These are phyloP conservation scores for Nasonia longicornis DNA, from an alignment of 1,140 invertebrate species.

Conservation along the genomic window DNA sequence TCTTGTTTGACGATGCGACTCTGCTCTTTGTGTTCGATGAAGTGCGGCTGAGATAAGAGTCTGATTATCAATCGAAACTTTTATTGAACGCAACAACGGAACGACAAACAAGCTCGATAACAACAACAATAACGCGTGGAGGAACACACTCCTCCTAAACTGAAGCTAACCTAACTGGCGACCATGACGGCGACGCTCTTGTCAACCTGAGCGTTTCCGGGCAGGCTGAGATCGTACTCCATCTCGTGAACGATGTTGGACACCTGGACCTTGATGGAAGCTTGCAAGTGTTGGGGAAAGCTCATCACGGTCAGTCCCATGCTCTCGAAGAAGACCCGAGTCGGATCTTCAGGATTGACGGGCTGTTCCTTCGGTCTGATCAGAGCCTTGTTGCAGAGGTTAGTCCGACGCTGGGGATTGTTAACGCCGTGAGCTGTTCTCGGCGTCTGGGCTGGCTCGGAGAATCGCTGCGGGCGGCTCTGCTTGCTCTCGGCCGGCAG, in stretches of 20 bases:
- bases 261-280: conserved; percentile 51
- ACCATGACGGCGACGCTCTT: background rate
- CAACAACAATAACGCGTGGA: too few species aligned
- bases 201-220: conserved; percentile 1
- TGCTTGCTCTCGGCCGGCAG: background rate
- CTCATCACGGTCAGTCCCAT: conserved; percentile 53
- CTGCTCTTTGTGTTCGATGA: too few species aligned
- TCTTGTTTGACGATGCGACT: background rate
- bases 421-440: background rate
- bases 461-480: background rate
- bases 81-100: too few species aligned
- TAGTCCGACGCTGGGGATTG: background rate
- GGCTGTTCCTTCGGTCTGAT: background rate
- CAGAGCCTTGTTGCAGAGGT: background rate
- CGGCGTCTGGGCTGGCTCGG: background rate
- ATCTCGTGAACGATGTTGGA: conserved; percentile 52
- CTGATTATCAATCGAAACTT: too few species aligned
- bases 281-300: conserved; percentile 53
- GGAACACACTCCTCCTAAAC: background rate
- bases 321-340: conserved; percentile 54
- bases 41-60: too few species aligned
- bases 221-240: conserved; percentile 49
- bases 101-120: too few species aligned
- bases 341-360: conserved; percentile 46
- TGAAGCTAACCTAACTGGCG: background rate